Evolutionary conservation across 2,113 vertebrate genomes (phyloP).

Genomic region (Callionymus lyra): DNA sequence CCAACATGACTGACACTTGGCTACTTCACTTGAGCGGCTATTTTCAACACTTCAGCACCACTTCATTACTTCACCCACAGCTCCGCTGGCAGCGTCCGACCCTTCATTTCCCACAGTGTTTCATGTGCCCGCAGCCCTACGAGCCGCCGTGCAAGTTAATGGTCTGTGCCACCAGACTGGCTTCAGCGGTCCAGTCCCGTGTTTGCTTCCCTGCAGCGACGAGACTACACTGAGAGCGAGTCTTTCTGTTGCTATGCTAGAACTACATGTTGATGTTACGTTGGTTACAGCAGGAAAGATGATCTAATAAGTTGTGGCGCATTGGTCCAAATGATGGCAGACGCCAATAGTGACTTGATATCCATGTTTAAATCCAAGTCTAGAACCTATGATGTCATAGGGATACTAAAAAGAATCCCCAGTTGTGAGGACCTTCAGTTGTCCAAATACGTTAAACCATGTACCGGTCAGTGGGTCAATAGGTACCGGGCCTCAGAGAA

Average conservation of each 20-base stretch:
- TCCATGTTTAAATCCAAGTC: no score
- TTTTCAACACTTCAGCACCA: conserved; percentile 36
- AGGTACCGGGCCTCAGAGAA: no score
- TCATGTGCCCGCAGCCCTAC: conserved; percentile 14
- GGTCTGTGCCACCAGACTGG: conserved; percentile 11
- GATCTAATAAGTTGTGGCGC: no score
- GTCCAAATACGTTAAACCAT: no score
- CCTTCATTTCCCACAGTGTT: conserved; percentile 20
- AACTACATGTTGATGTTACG: neutral
- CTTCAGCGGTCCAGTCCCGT: conserved; percentile 3
- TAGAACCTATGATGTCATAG: no score
- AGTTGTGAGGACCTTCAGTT: no score
- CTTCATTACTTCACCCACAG: conserved; percentile 34
- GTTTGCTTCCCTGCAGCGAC: conserved; percentile 7
- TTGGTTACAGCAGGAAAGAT: neutral
- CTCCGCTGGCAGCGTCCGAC: conserved; percentile 22
- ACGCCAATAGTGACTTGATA: no score
- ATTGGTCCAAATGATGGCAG: no score
- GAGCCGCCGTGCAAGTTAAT: conserved; percentile 18
- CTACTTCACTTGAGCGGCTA: conserved; percentile 17
- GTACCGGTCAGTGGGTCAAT: no score
- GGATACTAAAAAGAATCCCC: no score
- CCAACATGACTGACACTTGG: conserved; percentile 16
- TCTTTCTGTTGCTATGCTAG: neutral
- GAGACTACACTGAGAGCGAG: neutral